Evolutionary conservation across 2,888 invertebrate genomes (phyloP).

Genomic region (Lottia gigantea): DNA sequence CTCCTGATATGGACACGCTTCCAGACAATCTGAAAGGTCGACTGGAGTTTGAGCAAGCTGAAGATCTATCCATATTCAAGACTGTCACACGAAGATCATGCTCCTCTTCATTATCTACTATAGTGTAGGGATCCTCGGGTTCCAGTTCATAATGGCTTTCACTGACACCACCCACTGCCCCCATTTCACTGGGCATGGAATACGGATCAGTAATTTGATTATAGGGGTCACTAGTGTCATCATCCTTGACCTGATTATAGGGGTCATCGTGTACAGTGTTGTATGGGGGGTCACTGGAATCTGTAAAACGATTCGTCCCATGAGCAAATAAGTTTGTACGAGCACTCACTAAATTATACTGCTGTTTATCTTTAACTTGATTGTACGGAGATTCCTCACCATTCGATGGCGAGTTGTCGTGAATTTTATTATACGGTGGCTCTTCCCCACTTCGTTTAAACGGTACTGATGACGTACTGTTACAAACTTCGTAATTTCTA

Average conservation of each 20-base stretch:
- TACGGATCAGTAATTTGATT: constrained; percentile 26
- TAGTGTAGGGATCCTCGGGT: constrained; percentile 34
- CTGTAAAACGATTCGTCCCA: neutral
- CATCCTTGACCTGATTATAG: constrained; percentile 34
- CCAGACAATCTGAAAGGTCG: neutral
- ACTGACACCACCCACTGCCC: neutral
- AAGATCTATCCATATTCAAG: constrained; percentile 31
- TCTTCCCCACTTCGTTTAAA: constrained; percentile 26
- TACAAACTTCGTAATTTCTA: constrained; percentile 15
- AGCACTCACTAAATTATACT: neutral
- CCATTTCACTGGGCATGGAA: neutral
- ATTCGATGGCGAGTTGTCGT: constrained; percentile 19
- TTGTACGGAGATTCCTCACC: constrained; percentile 15
- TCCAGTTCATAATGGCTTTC: neutral
- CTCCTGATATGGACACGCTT: neutral
- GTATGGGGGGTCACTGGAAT: constrained; percentile 27
- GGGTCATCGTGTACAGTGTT: constrained; percentile 36
- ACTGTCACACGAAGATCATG: constrained; percentile 24
- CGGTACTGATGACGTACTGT: constrained; percentile 1
- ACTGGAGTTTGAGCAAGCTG: constrained; percentile 11
- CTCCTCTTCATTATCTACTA: constrained; percentile 36
- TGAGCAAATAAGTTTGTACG: neutral
- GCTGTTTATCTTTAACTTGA: constrained; percentile 12
- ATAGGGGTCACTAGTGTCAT: constrained; percentile 30
- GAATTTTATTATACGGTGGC: constrained; percentile 31